These are phyloP conservation scores for Sphenodon punctatus DNA, from an alignment of 2,797 vertebrate genomes.

Conservation along the genomic window DNA sequence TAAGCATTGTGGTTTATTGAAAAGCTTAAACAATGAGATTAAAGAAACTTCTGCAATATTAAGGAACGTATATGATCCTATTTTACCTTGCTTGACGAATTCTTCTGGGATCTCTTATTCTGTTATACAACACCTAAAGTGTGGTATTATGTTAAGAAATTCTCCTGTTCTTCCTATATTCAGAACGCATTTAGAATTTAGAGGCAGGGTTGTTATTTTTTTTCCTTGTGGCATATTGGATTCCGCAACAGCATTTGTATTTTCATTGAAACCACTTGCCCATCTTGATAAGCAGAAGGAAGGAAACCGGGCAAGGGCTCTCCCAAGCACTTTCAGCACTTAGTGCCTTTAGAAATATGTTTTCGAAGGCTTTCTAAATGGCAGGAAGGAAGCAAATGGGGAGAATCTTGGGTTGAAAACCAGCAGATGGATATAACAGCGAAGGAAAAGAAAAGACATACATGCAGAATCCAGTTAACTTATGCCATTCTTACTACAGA, in stretches of 20 bases:
- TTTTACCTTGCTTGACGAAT: constrained; percentile 71
- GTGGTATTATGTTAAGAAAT: constrained; percentile 71
- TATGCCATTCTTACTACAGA: not conserved
- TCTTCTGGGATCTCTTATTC: constrained; percentile 72
- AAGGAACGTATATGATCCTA: constrained; percentile 65
- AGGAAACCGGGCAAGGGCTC: constrained; percentile 24
- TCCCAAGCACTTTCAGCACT: not conserved
- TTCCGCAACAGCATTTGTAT: constrained; percentile 42
- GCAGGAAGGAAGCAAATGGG: not conserved
- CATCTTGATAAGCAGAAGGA: constrained; percentile 58
- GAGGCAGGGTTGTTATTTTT: too few species aligned
- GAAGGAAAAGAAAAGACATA: not conserved
- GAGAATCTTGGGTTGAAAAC: not conserved
- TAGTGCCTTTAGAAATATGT: not conserved
- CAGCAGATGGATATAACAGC: not conserved
- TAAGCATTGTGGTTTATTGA: constrained; percentile 74
- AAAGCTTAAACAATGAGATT: constrained; percentile 78
- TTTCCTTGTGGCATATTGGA: constrained; percentile 58
- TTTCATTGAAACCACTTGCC: constrained; percentile 39
- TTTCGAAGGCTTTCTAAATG: not conserved
- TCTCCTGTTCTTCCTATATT: constrained; percentile 59
- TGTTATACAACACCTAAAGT: constrained; percentile 66
- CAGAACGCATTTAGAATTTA: constrained; percentile 66
- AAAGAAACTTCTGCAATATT: constrained; percentile 76
- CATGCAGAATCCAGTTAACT: not conserved